Evolutionary conservation across 2,797 vertebrate species (phyloP), one percentile per base, ranked within the genome.

Genomic region (Smutsia gigantea): DNA sequence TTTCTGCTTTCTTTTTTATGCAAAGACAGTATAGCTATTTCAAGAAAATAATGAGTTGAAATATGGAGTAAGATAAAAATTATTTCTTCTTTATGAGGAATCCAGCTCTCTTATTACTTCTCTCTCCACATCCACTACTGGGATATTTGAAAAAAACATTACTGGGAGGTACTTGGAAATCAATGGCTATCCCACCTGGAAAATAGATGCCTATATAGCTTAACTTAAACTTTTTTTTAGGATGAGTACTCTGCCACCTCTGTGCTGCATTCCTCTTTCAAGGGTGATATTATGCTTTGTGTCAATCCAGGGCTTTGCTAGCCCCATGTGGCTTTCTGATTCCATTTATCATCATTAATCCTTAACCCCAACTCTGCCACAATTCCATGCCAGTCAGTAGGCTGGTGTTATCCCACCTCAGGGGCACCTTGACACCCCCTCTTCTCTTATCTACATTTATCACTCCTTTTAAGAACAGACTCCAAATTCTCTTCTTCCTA

Each of bases 1-100:
- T 51, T 85, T 69, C 29, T 64, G 13, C 8, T 87, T 14, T 46
- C 31, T 84, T 88, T 88, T 79, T 63, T 34, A 69, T 66, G 39
- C 7, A 92, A 84, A 82, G 8, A 49, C 21, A 59, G 17, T 78
- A 9, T 79, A 59, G 14, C 12, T 68, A 15, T 87, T 92, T 95
- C 25, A 84, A 71, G 61, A 79, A 91, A 82, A 53, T 59, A 83
- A 83, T 93, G 11, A 81, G 49, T 34, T 93, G 59, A 69, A 66
- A 61, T 69, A 55, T 46, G 49, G 42, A 11, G 18, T 63, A 10
- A 64, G 11, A 61, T 71, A 25, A 94, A 88, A 81, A 63, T 23
- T 39, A 72, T 68, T 85, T 89, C 51, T 57, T 78, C 12, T 90
- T 89, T 59, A 34, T 61, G 87, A 88, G 23, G 25, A 25, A 71